Evolutionary conservation across 2,113 vertebrate genomes (phyloP), one percentile per base, ranked within the genome.

Genomic region (Butastur rufipennis): DNA sequence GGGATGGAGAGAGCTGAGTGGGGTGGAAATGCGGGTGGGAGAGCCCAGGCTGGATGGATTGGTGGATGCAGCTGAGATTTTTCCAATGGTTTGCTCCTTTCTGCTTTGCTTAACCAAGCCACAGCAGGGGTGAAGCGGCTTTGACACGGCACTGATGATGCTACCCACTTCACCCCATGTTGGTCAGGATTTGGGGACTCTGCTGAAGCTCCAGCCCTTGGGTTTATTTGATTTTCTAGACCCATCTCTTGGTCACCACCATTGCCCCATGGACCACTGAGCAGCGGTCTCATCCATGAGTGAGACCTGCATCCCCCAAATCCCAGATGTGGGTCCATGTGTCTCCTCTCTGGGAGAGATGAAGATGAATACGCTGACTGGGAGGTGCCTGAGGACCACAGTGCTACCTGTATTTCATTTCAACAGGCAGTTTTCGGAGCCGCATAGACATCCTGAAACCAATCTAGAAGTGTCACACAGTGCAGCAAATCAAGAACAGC

Each of bases 151-250:
- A 1, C 32, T 50, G 70, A 2, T 17, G 81, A 21, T 9, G n/a
- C 25, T 84, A 13, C 56, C 4, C n/a, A 0, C 9, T 47, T n/a
- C n/a, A 26, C 5, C 31, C 18, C 4, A 0, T 2, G 11, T 1
- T 18, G 36, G 34, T 5, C 74, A 11, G 58, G 16, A 5, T 19
- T 0, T 27, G 70, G 21, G 34, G 16, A 18, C n/a, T 38, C 65
- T 25, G 1, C n/a, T 47, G 70, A 31, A 61, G 71, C 66, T 71
- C 42, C 74, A 34, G 11, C 4, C 21, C 12, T 20, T 53, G 53
- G 14, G 32, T 48, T 48, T 36, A 5, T 40, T 67, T 19, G 34
- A 26, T 73, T 56, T 73, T 47, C 25, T 52, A 79, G n/a, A 23
- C 21, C 14, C 25, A 4, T 22, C 4, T 62, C 36, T 34, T 52